phyloP scores from a whole-genome alignment of 2,797 vertebrate genomes.

The Enteromius unitaeniatus region DNA sequence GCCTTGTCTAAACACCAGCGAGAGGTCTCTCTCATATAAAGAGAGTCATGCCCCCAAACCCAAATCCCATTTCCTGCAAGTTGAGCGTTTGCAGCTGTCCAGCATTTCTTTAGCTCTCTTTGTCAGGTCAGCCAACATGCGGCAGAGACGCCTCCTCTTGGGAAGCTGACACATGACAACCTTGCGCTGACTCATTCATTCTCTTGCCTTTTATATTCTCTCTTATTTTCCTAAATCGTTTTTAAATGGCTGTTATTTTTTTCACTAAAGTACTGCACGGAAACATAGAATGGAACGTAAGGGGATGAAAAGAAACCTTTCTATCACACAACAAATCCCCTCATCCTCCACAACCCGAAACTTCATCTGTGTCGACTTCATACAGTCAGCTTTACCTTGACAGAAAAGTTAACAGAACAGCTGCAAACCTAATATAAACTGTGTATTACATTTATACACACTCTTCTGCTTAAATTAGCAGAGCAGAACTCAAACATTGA shows the following conservation, averaged over 20 bases:
- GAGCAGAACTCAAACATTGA: neutral
- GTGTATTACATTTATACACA: constrained; percentile 1
- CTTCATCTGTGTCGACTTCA: neutral
- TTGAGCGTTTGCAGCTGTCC: constrained; percentile 61
- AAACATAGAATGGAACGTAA: constrained; percentile 42
- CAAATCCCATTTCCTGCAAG: constrained; percentile 62
- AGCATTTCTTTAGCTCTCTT: constrained; percentile 56
- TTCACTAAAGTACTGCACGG: constrained; percentile 32
- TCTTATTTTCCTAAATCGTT: constrained; percentile 48
- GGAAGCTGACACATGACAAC: constrained; percentile 65
- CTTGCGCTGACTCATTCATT: constrained; percentile 62
- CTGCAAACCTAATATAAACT: constrained; percentile 22
- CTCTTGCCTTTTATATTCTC: constrained; percentile 51
- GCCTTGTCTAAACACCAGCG: constrained; percentile 47
- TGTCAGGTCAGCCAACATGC: constrained; percentile 60
- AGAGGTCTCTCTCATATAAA: constrained; percentile 51
- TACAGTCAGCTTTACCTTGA: constrained; percentile 6
- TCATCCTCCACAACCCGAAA: constrained; percentile 12
- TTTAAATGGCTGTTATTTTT: constrained; percentile 49
- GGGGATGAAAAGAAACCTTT: neutral
- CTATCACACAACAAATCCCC: neutral
- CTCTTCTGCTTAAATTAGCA: neutral
- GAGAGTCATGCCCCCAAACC: constrained; percentile 58
- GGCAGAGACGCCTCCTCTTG: constrained; percentile 51
- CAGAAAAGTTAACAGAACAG: constrained; percentile 19